These are phyloP conservation scores for Cerceris rybyensis DNA, from an alignment of 2,888 invertebrate genomes.

Conservation along the genomic window DNA sequence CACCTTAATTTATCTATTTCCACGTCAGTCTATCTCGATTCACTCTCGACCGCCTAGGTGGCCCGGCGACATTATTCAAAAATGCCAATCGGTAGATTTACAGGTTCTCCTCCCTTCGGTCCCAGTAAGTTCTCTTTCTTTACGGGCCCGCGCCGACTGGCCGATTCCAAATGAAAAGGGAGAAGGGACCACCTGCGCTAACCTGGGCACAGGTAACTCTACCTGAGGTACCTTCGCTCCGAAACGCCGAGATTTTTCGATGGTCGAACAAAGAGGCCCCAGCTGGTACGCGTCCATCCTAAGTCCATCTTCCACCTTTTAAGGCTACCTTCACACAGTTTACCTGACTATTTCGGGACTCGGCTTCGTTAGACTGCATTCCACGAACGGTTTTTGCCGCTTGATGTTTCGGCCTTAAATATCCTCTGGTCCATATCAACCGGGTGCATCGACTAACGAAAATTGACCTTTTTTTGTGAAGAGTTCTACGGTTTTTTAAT, in stretches of 20 bases:
- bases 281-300: slow-evolving; percentile 56
- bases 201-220: slow-evolving; percentile 56
- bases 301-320: slow-evolving; percentile 36
- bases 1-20: slow-evolving; percentile 19
- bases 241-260: slow-evolving; percentile 55
- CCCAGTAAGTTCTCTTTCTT: slow-evolving; percentile 10
- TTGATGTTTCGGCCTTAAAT: slow-evolving; percentile 12
- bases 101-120: slow-evolving; percentile 1
- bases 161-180: slow-evolving; percentile 36
- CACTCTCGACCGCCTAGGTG: slow-evolving; percentile 12
- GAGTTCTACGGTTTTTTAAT: too few relatives aligned
- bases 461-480: too few relatives aligned
- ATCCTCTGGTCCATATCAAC: not conserved
- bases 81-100: slow-evolving; percentile 43
- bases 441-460: too few relatives aligned
- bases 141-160: slow-evolving; percentile 3
- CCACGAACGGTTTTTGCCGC: slow-evolving; percentile 8
- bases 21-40: not conserved
- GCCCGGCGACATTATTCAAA: slow-evolving; percentile 19
- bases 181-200: slow-evolving; percentile 60
- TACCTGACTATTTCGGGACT: slow-evolving; percentile 25
- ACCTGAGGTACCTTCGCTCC: slow-evolving; percentile 45
- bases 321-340: slow-evolving; percentile 42
- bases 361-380: slow-evolving; percentile 20
- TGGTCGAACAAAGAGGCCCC: slow-evolving; percentile 60